Evolutionary conservation across 2,797 vertebrate genomes (phyloP), one percentile per base, ranked within the genome.

Genomic region (Buceros bicornis): DNA sequence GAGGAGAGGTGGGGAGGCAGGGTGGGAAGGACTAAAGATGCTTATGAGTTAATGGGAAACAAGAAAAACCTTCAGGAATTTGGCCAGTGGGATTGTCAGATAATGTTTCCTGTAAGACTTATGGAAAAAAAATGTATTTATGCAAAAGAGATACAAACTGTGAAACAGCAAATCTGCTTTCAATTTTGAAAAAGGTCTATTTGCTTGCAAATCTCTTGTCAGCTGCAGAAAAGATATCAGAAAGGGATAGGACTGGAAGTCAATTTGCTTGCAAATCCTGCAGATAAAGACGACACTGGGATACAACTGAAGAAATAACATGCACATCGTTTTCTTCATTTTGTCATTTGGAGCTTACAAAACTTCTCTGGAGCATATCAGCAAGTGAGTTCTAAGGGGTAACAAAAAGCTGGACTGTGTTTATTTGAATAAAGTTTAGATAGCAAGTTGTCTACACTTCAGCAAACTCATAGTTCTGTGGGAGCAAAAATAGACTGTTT

Each of bases 211-310:
- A 96, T 95, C 78, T 92, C 70, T 95, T 1, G 1, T 96, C 88
- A 92, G 83, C 88, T 92, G 69, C 74, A 90, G 78, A 94, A 87
- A 76, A 96, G 67, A 94, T 85, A 87, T 8, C 61, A 90, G 91
- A 60, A 94, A 72, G 80, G 65, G 74, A 89, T 50, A 89, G 71
- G 66, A 76, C 40, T 87, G 89, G 81, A 96, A 95, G 95, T 86
- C 83, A 96, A 97, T 95, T 96, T 96, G 40, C 65, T 95, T 92
- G 94, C 88, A 97, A 94, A 95, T 95, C 89, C 65, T 83, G 57
- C 58, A 90, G 91, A 92, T 93, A 81, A 95, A 91, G 74, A 77
- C 2, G 14, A 67, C 35, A n/a, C n/a, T 40, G 16, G 69, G 69
- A 50, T 47, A 58, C 60, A 81, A 79, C 10, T 61, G 81, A 87